phyloP scores from a whole-genome alignment of 2,888 invertebrate species.

The Chalcis sispes region DNA sequence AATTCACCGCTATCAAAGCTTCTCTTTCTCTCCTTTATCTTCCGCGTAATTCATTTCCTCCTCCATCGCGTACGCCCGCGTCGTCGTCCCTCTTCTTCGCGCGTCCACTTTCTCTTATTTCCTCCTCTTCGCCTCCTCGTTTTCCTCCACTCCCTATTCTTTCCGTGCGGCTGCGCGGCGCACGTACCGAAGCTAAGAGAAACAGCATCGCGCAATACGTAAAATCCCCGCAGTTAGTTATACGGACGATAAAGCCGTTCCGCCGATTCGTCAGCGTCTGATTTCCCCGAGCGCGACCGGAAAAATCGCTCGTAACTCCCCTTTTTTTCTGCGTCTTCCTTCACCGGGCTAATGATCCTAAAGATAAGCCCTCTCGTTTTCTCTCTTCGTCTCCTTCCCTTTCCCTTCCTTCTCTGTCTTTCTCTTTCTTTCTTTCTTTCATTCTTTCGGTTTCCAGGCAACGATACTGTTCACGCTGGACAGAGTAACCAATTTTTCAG shows the following conservation, averaged over 20 bases:
- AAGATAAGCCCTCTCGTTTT: conserved; percentile 47
- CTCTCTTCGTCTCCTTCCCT: no score
- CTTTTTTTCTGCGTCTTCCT: conserved; percentile 19
- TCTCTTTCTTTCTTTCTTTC: background rate
- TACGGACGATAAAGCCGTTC: conserved; percentile 58
- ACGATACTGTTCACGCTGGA: conserved; percentile 17
- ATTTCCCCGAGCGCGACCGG: conserved; percentile 56
- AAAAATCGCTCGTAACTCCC: conserved; percentile 53
- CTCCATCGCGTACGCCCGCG: background rate
- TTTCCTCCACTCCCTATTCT: background rate
- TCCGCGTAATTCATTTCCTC: conserved; percentile 50
- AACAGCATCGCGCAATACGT: conserved; percentile 49
- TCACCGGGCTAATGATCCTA: conserved; percentile 48
- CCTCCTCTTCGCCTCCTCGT: conserved; percentile 5
- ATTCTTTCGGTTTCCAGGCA: background rate
- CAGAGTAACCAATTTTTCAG: conserved; percentile 42
- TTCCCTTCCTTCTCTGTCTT: background rate
- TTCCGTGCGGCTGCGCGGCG: background rate
- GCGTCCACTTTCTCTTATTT: background rate
- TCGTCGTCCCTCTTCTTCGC: conserved; percentile 35
- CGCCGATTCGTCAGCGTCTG: conserved; percentile 59
- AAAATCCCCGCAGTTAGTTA: conserved; percentile 58
- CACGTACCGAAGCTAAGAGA: conserved; percentile 24
- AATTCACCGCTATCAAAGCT: conserved; percentile 35
- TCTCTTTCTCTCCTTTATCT: conserved; percentile 47